Evolutionary conservation across 1,140 invertebrate genomes (phyloP), one percentile per base, ranked within the genome.

Genomic region (Trichomalopsis sarcophagae): DNA sequence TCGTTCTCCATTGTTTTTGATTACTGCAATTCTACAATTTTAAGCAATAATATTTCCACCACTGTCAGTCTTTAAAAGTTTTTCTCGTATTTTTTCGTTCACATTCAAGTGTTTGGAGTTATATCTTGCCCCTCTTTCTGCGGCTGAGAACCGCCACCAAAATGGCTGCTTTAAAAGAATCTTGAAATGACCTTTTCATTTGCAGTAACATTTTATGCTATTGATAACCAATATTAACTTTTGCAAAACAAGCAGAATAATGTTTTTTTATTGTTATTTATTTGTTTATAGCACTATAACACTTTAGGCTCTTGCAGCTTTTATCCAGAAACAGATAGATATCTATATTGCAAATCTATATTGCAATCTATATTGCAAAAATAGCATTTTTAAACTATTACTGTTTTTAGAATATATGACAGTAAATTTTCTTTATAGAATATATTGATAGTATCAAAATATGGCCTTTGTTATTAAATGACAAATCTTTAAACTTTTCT

Each of bases 1-100:
- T 90, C 92, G 91, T 92, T 89, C 90, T 90, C 90, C 92, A 93
- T 93, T 90, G 90, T 90, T 89, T 89, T 88, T 88, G 88, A 90
- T 89, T 89, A 88, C 89, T 90, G 89, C 89, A 90, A 90, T 89
- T 90, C 89, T 91, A 87, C 83, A 91, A 90, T 89, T 89, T 88
- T 84, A 71, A 71, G 82, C 86, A 87, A 86, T 86, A 75, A 86
- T 87, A 82, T 75, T 86, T 87, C 86, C 81, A 82, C 74, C 84
- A 84, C 76, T 84, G 83, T 68, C 80, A 68, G 73, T 73, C 75
- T 86, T 85, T 33, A 79, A n/a, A 83, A 85, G 55, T 81, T 86
- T 81, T 87, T 69, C 66, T 84, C 77, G 30, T 85, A 69, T 73
- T 68, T 83, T 50, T 44, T 77, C 82, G 84, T 80, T 71, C 68